A percentile compares a stretch with the other conserved stretches of the same genome.
Conservation (phyloP, 2,797 vertebrate species). For the Chrysocyon brachyurus region DNA sequence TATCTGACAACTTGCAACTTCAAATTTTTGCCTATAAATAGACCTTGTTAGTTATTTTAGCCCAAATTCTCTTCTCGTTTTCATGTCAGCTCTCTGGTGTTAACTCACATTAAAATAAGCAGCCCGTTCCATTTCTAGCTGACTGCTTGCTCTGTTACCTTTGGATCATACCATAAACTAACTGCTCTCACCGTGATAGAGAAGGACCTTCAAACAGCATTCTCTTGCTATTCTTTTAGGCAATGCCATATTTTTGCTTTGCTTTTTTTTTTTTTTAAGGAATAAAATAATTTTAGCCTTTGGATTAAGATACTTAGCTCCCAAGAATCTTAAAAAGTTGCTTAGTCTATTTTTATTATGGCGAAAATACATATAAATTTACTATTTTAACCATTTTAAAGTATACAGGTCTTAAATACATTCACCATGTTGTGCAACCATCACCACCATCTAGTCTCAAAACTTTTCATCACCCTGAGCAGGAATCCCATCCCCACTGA, state of each 20-base stretch:
- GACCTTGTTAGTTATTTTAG: conserved; percentile 40
- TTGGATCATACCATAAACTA: background rate
- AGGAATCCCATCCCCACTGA: background rate
- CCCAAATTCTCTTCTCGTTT: conserved; percentile 50
- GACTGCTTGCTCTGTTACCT: background rate
- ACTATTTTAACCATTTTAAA: background rate
- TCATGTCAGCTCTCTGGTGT: conserved; percentile 24
- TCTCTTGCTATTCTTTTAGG: conserved; percentile 24
- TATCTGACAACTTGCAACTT: conserved; percentile 74
- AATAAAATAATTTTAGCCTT: conserved; percentile 54
- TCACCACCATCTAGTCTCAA: background rate
- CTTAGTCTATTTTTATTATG: background rate
- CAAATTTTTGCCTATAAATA: conserved; percentile 64
- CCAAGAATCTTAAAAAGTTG: conserved; percentile 12
- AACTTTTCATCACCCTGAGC: background rate
- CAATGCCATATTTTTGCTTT: conserved; percentile 46
- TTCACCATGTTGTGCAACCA: background rate
- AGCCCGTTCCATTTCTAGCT: background rate
- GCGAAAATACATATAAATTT: background rate
- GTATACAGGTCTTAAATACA: background rate
- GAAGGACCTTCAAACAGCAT: background rate
- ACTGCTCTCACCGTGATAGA: background rate
- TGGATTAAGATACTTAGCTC: conserved; percentile 13
- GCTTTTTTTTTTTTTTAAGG: conserved; percentile 28
- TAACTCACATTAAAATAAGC: background rate